Percentiles rank a stretch among this genome's conserved stretches.
Evolutionary conservation across 2,888 invertebrate genomes (phyloP).

Genomic region (Temnothorax rugatulus): DNA sequence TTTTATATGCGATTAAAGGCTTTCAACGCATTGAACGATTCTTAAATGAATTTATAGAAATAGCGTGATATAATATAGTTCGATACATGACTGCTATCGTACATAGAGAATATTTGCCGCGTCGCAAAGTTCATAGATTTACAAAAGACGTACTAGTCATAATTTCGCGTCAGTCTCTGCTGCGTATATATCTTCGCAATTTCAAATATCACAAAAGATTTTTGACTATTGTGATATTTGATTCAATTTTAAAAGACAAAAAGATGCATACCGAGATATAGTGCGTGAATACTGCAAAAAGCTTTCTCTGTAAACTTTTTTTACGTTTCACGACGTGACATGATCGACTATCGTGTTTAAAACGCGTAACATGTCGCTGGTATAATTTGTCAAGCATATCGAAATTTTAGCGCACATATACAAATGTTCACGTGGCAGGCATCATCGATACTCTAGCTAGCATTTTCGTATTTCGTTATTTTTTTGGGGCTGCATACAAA

Average conservation of each 20-base stretch:
- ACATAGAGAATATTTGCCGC: background rate
- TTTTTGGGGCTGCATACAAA: constrained; percentile 41
- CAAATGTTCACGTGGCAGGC: constrained; percentile 19
- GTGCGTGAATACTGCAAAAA: background rate
- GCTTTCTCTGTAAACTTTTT: constrained; percentile 5
- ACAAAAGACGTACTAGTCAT: background rate
- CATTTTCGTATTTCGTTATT: constrained; percentile 40
- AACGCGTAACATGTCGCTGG: constrained; percentile 10
- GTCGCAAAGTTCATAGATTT: background rate
- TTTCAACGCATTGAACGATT: constrained; percentile 16
- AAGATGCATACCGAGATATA: background rate
- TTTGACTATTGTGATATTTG: background rate
- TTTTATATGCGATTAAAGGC: background rate
- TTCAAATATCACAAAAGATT: too few species aligned
- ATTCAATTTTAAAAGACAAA: background rate
- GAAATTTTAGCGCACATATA: constrained; percentile 34
- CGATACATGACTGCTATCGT: background rate
- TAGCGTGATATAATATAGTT: background rate
- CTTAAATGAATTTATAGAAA: constrained; percentile 34
- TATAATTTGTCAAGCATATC: constrained; percentile 47
- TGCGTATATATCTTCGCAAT: background rate
- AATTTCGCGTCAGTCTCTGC: background rate
- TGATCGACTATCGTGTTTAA: constrained; percentile 4
- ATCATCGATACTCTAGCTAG: constrained; percentile 10
- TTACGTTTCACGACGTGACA: constrained; percentile 1